Evolutionary conservation across 2,113 vertebrate species (phyloP).

Genomic region (Rhinolophus sinicus): DNA sequence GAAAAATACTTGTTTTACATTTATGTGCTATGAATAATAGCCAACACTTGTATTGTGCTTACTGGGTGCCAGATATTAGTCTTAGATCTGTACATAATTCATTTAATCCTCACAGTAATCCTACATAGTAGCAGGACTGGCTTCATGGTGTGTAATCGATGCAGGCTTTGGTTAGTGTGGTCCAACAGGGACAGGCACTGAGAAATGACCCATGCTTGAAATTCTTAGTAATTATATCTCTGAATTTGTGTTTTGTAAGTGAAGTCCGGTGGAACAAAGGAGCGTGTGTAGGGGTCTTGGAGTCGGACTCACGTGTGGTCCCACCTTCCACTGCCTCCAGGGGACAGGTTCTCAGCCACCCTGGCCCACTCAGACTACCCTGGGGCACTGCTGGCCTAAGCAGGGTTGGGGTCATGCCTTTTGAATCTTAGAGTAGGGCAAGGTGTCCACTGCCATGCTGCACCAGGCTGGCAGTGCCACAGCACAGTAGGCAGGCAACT

Average conservation of each 20-base stretch:
- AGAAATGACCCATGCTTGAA: background rate
- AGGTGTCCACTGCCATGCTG: background rate
- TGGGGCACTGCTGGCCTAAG: background rate
- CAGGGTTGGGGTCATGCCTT: background rate
- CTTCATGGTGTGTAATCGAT: background rate
- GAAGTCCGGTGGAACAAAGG: background rate
- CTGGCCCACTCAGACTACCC: background rate
- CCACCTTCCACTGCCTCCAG: background rate
- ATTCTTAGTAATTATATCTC: background rate
- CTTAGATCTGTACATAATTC: background rate
- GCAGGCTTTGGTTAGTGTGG: background rate
- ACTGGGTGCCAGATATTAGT: background rate
- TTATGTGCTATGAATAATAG: background rate
- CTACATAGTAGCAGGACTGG: too few relatives aligned
- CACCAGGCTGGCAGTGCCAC: background rate
- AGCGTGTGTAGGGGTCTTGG: background rate
- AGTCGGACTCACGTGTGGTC: background rate
- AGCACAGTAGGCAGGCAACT: background rate
- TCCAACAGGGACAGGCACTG: background rate
- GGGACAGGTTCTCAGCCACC: background rate
- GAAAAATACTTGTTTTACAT: background rate
- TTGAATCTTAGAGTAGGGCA: background rate
- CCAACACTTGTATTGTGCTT: background rate
- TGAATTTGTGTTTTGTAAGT: slow-evolving; percentile 26
- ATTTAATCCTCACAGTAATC: background rate